A percentile compares a stretch with the other conserved stretches of the same genome.
Evolutionary conservation across 2,797 vertebrate genomes (phyloP).

Genomic region (Sarcoramphus papa): DNA sequence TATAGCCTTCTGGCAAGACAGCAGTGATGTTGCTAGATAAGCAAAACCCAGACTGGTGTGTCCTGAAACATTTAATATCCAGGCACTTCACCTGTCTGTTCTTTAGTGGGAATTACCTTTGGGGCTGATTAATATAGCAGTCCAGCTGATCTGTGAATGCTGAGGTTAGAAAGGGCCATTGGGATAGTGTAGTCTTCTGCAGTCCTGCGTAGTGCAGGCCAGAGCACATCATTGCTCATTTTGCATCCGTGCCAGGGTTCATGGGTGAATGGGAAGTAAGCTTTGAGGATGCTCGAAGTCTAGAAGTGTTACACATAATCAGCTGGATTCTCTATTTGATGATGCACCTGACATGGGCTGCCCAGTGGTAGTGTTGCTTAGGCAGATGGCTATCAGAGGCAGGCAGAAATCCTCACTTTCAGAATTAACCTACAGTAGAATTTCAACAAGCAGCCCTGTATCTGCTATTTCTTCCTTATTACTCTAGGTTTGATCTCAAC

Average conservation of each 20-base stretch:
- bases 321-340: neutral
- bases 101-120: neutral
- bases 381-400: neutral
- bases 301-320: neutral
- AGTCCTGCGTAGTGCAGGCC: neutral
- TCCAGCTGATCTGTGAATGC: neutral
- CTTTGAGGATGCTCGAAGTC: neutral
- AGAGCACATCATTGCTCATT: neutral
- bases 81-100: neutral
- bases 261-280: neutral
- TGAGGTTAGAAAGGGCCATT: neutral
- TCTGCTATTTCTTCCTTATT: neutral
- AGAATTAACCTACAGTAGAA: neutral
- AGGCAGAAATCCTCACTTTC: neutral
- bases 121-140: neutral
- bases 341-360: neutral
- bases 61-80: neutral
- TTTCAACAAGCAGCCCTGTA: neutral
- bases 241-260: neutral
- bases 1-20: neutral
- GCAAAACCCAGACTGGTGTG: neutral
- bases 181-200: neutral
- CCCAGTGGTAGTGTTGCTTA: neutral
- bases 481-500: neutral
- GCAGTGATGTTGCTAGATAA: neutral